phyloP scores from a whole-genome alignment of 2,797 vertebrate genomes.

The Neomorphus geoffroyi region DNA sequence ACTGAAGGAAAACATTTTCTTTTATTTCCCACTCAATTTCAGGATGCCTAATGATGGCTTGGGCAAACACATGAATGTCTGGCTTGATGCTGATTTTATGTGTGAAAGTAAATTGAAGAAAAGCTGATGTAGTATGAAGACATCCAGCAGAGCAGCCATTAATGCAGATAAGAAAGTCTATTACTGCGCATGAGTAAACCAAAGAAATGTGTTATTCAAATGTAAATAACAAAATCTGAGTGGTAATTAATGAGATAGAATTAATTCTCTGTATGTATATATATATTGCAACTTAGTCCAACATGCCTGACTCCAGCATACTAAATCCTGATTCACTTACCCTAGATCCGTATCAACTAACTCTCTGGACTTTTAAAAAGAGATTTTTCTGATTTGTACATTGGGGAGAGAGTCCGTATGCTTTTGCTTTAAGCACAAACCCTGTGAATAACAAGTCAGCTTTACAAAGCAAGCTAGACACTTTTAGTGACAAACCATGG shows the following conservation, averaged over 20 bases:
- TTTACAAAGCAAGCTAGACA: not conserved
- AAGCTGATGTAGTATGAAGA: not conserved
- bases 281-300: not conserved
- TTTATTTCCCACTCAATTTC: conserved; percentile 6
- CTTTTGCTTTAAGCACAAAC: not conserved
- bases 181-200: not conserved
- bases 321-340: not conserved
- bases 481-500: not conserved
- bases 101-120: conserved; percentile 15
- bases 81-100: not conserved
- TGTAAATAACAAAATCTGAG: not conserved
- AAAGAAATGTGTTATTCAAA: not conserved
- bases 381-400: not conserved
- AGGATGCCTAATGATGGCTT: not conserved
- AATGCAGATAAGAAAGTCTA: not conserved
- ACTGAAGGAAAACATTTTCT: not conserved
- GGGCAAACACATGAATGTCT: not conserved
- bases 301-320: not conserved
- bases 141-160: not conserved
- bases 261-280: not conserved
- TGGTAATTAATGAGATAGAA: not conserved
- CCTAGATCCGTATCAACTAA: not conserved
- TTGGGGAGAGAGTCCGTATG: not conserved
- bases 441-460: not conserved
- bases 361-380: not conserved